phyloP scores from a whole-genome alignment of 2,113 vertebrate genomes.

The Platycercus adscitus region DNA sequence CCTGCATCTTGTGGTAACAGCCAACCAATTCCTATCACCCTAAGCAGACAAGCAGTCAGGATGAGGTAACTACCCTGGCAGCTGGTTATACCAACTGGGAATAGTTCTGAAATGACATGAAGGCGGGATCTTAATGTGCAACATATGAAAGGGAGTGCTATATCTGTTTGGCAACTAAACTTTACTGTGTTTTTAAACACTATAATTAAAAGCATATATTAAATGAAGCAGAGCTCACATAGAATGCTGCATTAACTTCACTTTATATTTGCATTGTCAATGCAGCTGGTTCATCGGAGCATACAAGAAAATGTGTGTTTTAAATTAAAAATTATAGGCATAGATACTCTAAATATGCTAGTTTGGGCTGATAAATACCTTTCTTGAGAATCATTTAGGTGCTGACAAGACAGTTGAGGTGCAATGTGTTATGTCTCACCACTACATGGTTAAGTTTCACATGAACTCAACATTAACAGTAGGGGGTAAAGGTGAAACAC shows the following conservation, averaged over 20 bases:
- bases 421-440: neutral
- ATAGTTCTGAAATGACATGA: neutral
- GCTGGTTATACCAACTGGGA: neutral
- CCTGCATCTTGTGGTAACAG: neutral
- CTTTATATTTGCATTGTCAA: neutral
- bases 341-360: neutral
- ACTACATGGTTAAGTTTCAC: neutral
- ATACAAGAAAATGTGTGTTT: neutral
- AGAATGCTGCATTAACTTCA: neutral
- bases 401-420: neutral
- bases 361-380: neutral
- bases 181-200: neutral
- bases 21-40: neutral
- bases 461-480: rapidly evolving
- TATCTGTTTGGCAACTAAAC: neutral
- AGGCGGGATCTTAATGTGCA: neutral
- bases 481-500: neutral
- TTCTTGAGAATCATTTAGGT: neutral
- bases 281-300: neutral
- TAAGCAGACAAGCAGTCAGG: neutral
- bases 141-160: neutral
- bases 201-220: neutral
- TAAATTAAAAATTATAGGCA: neutral
- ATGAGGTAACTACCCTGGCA: neutral
- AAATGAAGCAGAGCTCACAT: neutral